Conservation (phyloP, 2,113 vertebrate genomes). For the Gallinago jamesoni region DNA sequence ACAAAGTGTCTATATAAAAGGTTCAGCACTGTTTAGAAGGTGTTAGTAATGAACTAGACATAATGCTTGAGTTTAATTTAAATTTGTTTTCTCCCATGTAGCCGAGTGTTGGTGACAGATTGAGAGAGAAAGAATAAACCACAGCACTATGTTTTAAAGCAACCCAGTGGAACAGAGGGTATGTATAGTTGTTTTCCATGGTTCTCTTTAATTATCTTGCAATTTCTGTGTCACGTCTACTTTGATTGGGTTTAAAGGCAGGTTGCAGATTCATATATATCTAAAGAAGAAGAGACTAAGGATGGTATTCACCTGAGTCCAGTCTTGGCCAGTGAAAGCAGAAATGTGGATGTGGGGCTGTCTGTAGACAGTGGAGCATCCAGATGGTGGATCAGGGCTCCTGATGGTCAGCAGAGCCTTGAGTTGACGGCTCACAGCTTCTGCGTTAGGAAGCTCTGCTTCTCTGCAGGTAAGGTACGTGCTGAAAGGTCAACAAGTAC, state of each 20-base stretch:
- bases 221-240: neutral
- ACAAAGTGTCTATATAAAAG: neutral
- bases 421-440: neutral
- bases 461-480: neutral
- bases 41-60: neutral
- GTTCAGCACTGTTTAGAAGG: neutral
- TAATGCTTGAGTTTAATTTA: neutral
- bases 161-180: neutral
- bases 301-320: neutral
- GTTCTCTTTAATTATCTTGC: neutral
- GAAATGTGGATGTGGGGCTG: neutral
- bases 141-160: neutral
- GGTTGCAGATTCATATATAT: neutral
- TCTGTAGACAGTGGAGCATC: neutral
- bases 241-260: neutral
- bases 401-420: neutral
- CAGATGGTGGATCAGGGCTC: neutral
- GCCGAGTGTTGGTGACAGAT: neutral
- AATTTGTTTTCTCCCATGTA: neutral
- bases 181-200: neutral
- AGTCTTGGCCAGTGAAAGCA: neutral
- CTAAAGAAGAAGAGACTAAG: neutral
- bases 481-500: neutral
- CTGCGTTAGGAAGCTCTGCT: neutral
- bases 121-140: neutral